Evolutionary conservation across 2,113 vertebrate genomes (phyloP), one percentile per base, ranked within the genome.

Genomic region (Morphnarchus princeps): DNA sequence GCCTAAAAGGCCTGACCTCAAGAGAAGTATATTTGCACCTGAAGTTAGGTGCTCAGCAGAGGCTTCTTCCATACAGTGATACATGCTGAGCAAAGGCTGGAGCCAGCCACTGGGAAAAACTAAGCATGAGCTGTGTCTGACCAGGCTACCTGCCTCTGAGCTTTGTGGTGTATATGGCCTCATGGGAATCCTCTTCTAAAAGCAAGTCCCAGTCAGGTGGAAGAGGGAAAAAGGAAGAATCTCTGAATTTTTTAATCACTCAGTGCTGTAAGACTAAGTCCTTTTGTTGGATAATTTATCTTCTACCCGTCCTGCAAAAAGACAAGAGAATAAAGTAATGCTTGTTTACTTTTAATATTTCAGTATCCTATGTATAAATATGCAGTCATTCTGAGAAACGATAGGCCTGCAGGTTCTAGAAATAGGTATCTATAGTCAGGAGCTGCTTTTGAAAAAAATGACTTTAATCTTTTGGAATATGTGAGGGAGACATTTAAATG

Each of bases 291-390:
- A 42, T 91, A 85, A 87, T 91, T 88, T 79, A 32, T 87, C 70
- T 91, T 85, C 62, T 24, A 62, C 20, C 28, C 80, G 47, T 72
- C 43, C 89, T 87, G 54, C 18, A 65, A 91, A 66, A 71, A 84
- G 63, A 78, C 13, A 81, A 83, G n/a, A 82, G 31, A 87, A 87
- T 79, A 82, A 78, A 94, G 42, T 61, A 82, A 58, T 85, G 38
- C 22, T 29, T 91, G n/a, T 84, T 89, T 92, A 79, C 87, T 95
- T 83, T 90, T 84, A 95, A 57, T 95, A 82, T 94, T 97, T 90
- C 58, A 57, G 21, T 85, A 65, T 87, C 38, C 17, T 66, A 7
- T 47, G 16, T 87, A 67, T 79, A 95, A 92, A 65, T 84, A 61
- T 10, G 24, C 70, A 72, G 20, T 52, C 28, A 58, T 50, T 89